Percentiles rank a stretch among this genome's conserved stretches.
phyloP scores from a whole-genome alignment of 2,113 vertebrate species.

The Zosterops borbonicus region DNA sequence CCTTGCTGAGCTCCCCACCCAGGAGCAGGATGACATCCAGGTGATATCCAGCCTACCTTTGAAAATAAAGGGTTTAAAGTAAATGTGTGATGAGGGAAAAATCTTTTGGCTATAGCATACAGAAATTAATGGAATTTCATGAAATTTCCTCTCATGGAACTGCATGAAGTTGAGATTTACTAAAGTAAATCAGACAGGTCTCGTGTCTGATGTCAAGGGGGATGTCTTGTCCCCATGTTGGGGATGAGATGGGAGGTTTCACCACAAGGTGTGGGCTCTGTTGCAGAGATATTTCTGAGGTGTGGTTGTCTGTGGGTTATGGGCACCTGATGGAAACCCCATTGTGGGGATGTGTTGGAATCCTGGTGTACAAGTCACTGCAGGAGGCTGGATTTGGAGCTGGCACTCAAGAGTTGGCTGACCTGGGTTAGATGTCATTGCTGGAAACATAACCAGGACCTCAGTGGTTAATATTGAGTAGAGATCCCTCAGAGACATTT shows the following conservation, averaged over 20 bases:
- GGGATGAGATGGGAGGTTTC: background rate
- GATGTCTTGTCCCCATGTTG: rapidly evolving
- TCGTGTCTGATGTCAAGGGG: background rate
- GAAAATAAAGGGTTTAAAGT: background rate
- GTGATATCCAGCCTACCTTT: background rate
- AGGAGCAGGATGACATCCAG: background rate
- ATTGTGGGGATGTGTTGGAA: rapidly evolving
- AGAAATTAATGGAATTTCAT: background rate
- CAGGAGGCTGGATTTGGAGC: rapidly evolving
- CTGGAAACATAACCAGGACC: background rate
- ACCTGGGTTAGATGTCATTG: background rate
- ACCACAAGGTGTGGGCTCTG: rapidly evolving
- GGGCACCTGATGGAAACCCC: background rate
- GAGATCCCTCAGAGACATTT: background rate
- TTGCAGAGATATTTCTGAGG: background rate
- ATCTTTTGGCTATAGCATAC: background rate
- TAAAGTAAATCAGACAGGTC: background rate
- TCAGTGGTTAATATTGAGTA: background rate
- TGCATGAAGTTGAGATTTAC: background rate
- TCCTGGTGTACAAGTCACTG: rapidly evolving
- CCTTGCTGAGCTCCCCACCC: background rate
- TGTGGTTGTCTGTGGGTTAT: background rate
- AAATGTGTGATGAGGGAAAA: background rate
- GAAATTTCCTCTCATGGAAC: background rate
- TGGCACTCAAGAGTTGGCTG: background rate